phyloP scores from a whole-genome alignment of 1,140 invertebrate genomes.

The Magallana angulata region DNA sequence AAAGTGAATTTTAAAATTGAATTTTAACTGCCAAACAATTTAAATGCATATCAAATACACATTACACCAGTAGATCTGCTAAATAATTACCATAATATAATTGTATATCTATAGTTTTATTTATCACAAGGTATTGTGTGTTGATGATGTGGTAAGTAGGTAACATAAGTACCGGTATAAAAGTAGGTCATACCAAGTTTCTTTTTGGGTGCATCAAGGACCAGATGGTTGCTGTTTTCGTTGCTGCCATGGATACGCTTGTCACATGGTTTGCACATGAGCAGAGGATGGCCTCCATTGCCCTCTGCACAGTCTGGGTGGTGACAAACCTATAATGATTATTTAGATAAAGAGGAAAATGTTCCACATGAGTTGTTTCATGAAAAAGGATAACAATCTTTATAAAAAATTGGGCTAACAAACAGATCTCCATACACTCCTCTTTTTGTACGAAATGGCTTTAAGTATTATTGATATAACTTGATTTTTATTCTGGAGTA shows the following conservation, averaged over 20 bases:
- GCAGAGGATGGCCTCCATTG: conserved; percentile 61
- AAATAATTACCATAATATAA: no score
- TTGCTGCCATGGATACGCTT: conserved; percentile 59
- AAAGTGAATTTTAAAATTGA: no score
- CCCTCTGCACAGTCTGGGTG: conserved; percentile 67
- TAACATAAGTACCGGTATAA: no score
- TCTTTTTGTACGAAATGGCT: not conserved
- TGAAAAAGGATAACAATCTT: not conserved
- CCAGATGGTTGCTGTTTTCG: conserved; percentile 65
- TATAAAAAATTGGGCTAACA: not conserved
- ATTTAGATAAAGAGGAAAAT: not conserved
- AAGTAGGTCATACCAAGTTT: conserved; percentile 44
- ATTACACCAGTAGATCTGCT: no score
- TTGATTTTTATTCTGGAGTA: no score
- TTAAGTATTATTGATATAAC: no score
- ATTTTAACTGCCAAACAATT: no score
- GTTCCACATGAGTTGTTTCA: not conserved
- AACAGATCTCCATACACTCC: not conserved
- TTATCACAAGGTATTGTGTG: no score
- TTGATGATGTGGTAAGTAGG: no score
- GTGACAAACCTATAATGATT: conserved; percentile 65
- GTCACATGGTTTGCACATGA: conserved; percentile 67
- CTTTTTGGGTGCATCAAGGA: conserved; percentile 64
- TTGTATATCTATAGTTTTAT: no score
- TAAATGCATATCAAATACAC: no score